Conservation (phyloP, 2,113 vertebrate genomes). For the Microcebus murinus region DNA sequence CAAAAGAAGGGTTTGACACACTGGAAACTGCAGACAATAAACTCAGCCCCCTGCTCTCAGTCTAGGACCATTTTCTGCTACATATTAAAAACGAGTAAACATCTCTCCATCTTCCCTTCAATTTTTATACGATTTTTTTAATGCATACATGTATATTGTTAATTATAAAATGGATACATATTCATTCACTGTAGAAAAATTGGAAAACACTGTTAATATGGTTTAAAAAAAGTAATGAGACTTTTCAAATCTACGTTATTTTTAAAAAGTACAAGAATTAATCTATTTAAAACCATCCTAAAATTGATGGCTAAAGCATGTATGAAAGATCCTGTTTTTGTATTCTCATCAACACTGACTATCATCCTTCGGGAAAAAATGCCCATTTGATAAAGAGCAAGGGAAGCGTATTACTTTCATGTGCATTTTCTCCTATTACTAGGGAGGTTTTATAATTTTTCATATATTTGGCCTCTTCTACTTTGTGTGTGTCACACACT, state of each 20-base stretch:
- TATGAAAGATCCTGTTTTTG: not conserved
- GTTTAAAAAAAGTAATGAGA: slow-evolving; percentile 46
- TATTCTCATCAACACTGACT: not conserved
- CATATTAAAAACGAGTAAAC: slow-evolving; percentile 2
- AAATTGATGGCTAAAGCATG: not conserved
- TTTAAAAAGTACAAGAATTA: slow-evolving; percentile 59
- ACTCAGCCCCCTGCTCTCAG: not conserved
- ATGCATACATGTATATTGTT: slow-evolving; percentile 53
- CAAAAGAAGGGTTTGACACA: not conserved
- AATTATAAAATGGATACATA: slow-evolving; percentile 67
- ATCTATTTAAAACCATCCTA: slow-evolving; percentile 51
- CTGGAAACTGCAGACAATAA: not conserved
- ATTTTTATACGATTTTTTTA: slow-evolving; percentile 56
- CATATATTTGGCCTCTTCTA: slow-evolving; percentile 8
- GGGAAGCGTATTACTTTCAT: not conserved
- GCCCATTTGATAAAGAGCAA: slow-evolving; percentile 1
- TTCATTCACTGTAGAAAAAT: slow-evolving; percentile 65
- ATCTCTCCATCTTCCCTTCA: slow-evolving; percentile 5
- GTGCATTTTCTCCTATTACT: slow-evolving; percentile 20
- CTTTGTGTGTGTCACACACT: slow-evolving; percentile 5
- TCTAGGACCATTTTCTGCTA: not conserved
- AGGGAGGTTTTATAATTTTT: not conserved
- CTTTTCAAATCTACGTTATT: slow-evolving; percentile 60
- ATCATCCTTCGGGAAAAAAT: not conserved
- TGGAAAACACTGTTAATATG: slow-evolving; percentile 62